A percentile compares a stretch with the other conserved stretches of the same genome.
Conservation (phyloP, 1,140 invertebrate species). For the Limonius californicus region DNA sequence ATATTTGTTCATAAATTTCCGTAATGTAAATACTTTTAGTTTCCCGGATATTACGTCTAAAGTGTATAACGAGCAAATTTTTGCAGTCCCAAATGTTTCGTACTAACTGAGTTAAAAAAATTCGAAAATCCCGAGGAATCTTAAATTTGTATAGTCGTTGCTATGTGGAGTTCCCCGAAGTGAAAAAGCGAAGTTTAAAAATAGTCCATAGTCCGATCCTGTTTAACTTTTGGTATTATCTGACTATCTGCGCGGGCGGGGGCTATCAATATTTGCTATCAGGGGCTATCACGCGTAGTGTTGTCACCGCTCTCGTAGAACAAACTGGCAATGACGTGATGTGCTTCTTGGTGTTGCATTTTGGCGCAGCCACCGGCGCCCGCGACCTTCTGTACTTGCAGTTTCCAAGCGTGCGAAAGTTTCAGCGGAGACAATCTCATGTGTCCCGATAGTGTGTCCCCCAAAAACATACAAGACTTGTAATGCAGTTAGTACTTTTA, state of each 20-base stretch:
- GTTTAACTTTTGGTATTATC: no score
- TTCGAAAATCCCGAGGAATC: no score
- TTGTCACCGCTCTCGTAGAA: background rate
- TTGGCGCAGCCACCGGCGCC: background rate
- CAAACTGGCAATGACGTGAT: background rate
- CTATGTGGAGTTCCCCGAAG: no score
- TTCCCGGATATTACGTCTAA: no score
- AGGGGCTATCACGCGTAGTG: conserved; percentile 6
- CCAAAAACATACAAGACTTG: background rate
- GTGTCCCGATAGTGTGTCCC: background rate
- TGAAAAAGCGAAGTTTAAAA: no score
- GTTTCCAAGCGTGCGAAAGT: background rate
- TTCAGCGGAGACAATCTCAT: background rate
- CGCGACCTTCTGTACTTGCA: background rate
- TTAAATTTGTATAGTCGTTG: no score
- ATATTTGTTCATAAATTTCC: no score
- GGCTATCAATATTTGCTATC: conserved; percentile 10
- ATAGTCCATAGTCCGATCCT: no score
- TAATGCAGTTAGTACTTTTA: background rate
- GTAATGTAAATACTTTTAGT: no score
- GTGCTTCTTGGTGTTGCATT: background rate
- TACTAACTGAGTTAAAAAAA: no score
- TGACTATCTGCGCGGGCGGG: conserved; percentile 6
- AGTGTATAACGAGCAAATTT: no score
- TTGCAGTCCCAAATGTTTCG: no score